Conservation (phyloP, 1,140 invertebrate species). For the Homalodisca vitripennis region DNA sequence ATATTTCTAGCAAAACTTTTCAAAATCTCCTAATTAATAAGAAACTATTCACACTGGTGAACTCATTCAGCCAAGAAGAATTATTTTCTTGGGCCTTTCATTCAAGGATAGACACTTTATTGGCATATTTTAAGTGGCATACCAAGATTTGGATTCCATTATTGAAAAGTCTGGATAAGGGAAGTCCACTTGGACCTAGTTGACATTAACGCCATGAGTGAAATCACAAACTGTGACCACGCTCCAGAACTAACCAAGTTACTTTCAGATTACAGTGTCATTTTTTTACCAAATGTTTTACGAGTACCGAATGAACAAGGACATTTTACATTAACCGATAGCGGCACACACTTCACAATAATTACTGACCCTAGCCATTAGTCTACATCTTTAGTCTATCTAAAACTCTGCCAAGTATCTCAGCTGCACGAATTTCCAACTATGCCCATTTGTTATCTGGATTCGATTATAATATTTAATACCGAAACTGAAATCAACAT, state of each 20-base stretch:
- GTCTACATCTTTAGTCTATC: neutral
- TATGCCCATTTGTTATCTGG: neutral
- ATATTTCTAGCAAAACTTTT: neutral
- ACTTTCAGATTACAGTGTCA: neutral
- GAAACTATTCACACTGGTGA: constrained; percentile 14
- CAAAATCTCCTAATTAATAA: neutral
- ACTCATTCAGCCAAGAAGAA: neutral
- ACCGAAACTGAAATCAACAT: neutral
- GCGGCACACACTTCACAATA: neutral
- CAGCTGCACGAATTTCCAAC: neutral
- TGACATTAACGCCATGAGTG: neutral
- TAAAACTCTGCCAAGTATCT: neutral
- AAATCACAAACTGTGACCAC: neutral
- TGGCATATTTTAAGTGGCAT: neutral
- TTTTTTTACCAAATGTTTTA: neutral
- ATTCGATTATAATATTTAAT: neutral
- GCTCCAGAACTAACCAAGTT: neutral
- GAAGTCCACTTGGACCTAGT: neutral
- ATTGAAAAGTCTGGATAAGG: neutral
- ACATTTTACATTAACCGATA: neutral
- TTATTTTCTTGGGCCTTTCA: neutral
- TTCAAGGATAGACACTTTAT: neutral
- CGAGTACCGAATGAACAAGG: neutral
- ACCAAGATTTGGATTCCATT: neutral
- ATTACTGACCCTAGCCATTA: neutral